Base-by-base conservation (phyloP, 2,113 vertebrate genomes). In the Cephalopholis sonnerati region DNA sequence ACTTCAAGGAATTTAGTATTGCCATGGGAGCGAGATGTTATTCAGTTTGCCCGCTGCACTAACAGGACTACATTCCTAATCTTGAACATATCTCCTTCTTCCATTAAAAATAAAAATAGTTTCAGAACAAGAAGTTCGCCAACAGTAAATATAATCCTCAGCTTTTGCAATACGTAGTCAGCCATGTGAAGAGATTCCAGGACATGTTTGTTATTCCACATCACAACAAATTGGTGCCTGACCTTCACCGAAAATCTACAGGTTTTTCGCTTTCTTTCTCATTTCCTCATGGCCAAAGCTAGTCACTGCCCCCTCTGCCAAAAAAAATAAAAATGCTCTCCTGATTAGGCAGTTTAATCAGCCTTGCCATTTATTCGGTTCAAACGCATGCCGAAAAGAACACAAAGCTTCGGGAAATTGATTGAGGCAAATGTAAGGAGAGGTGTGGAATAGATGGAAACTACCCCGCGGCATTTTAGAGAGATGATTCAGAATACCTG, bases 1-100 rank as follows among this genome's bases (percentile, higher is more conserved):
- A 68, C 10, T 46, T 71, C 17, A 68, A 73, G 64, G 63, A 81
- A 71, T 62, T 44, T 24, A 16, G 44, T 17, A 50, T 16, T 2
- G 0, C 17, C 71, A 73, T 36, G 32, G 51, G 57, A 73, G 24
- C n/a, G 25, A 53, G 54, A 20, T 53, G 46, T 50, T 44, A 68
- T 69, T 69, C 39, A 51, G 44, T 76, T 41, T 76, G 44, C 6
- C 11, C 74, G 57, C n/a, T 63, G 39, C 54, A 71, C 53, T 51
- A 82, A 87, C 32, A 83, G 16, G 46, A 77, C 73, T 25, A 65
- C 59, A 74, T 66, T 81, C 55, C 25, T 77, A 61, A 69, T 74
- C 58, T 55, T 51, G 39, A n/a, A 39, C 22, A 65, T 0, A 15
- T 36, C 36, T 18, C 27, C 10, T 22, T 29, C 7, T 27, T 41